These are phyloP conservation scores for crab-eating macaque (Macaca fascicularis) DNA, from an alignment of 2,113 vertebrate species.

Conservation along the genomic window DNA sequence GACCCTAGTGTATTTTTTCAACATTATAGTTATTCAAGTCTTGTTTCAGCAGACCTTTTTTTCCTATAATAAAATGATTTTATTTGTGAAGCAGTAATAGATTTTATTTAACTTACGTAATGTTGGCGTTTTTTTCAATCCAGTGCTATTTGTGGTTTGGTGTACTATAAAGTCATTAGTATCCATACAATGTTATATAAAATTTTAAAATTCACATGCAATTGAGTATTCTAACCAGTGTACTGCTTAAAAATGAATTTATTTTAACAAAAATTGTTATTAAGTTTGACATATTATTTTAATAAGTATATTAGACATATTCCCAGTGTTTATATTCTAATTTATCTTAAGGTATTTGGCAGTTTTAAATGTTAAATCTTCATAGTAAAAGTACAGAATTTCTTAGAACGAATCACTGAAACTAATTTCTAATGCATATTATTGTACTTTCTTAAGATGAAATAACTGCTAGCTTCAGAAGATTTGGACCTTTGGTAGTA, in stretches of 20 bases:
- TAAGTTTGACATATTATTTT: not conserved
- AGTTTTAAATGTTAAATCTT: conserved; percentile 24
- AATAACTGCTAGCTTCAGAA: conserved; percentile 98
- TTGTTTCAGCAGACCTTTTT: not conserved
- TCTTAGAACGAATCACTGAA: not conserved
- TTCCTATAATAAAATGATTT: not conserved
- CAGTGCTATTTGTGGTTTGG: not conserved
- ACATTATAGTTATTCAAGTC: not conserved
- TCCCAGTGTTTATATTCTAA: not conserved
- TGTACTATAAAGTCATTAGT: not conserved
- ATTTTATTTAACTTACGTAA: conserved; percentile 23
- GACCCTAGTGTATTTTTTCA: not conserved
- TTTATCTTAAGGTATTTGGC: conserved; percentile 13
- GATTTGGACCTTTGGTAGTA: conserved; percentile 97
- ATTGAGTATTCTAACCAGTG: not conserved
- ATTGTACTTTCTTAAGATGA: conserved; percentile 87
- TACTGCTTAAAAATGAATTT: conserved; percentile 31
- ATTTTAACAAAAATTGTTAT: conserved; percentile 24
- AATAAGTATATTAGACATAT: not conserved
- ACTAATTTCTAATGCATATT: conserved; percentile 4
- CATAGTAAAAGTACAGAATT: not conserved
- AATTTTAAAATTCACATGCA: conserved; percentile 5
- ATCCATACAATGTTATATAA: not conserved
- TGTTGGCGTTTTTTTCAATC: not conserved
- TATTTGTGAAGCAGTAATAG: not conserved